Percentiles rank a stretch among this genome's conserved stretches.
Evolutionary conservation across 30 jellyfish, hydroid and myxozoan genomes (phyloP).

Genomic region (Nemopilema nomurai): DNA sequence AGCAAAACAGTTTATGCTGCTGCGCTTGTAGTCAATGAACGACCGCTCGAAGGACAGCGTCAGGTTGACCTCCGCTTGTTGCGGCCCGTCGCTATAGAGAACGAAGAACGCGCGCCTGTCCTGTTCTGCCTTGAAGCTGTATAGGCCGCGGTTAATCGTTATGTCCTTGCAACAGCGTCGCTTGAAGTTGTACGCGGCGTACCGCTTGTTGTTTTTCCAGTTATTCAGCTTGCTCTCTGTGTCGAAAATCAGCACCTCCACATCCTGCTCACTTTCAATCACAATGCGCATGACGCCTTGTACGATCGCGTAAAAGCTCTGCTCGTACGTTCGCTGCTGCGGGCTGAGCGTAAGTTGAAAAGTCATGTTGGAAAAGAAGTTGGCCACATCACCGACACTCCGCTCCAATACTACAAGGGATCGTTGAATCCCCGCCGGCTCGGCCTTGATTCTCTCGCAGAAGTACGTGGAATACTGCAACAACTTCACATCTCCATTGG

Average conservation of each 20-base stretch:
- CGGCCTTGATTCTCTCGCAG: constrained; percentile 52
- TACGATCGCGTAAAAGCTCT: constrained; percentile 33
- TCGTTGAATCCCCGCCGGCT: constrained; percentile 22
- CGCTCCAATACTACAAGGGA: constrained; percentile 35
- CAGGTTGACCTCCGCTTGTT: background rate
- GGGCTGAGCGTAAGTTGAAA: constrained; percentile 9
- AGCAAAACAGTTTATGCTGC: constrained; percentile 40
- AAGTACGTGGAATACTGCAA: constrained; percentile 71
- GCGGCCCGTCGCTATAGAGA: constrained; percentile 2
- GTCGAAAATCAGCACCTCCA: constrained; percentile 47
- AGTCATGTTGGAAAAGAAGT: constrained; percentile 21
- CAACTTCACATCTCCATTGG: constrained; percentile 68
- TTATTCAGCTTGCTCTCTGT: constrained; percentile 30
- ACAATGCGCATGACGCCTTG: constrained; percentile 47
- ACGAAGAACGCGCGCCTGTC: constrained; percentile 42
- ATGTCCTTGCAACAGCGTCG: constrained; percentile 53
- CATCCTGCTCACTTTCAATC: constrained; percentile 29
- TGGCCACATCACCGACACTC: constrained; percentile 16
- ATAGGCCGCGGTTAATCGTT: constrained; percentile 31
- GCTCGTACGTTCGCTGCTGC: constrained; percentile 19
- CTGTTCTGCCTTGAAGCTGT: constrained; percentile 43
- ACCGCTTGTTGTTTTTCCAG: constrained; percentile 64
- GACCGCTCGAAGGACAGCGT: constrained; percentile 29
- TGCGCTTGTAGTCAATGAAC: constrained; percentile 32
- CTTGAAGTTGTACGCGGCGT: constrained; percentile 45